Conservation (phyloP, 2,113 vertebrate genomes). For the Malurus alboscapulatus region DNA sequence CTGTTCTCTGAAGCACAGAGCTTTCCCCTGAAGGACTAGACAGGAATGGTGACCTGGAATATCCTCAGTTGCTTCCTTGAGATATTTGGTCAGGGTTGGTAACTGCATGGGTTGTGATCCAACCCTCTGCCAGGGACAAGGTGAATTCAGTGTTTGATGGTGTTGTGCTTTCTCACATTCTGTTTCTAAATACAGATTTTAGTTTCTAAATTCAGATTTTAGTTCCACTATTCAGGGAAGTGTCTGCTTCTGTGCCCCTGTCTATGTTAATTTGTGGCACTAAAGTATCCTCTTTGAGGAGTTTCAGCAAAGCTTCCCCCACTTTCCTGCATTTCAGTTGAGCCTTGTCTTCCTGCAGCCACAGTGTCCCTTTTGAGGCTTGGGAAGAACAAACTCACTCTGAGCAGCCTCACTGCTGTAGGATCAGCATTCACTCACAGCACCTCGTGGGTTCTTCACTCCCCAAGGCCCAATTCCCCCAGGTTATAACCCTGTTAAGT, state of each 20-base stretch:
- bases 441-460: neutral
- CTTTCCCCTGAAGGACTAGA: neutral
- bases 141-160: neutral
- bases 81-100: neutral
- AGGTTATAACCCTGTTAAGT: neutral
- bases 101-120: neutral
- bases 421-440: neutral
- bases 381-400: neutral
- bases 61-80: neutral
- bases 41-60: neutral
- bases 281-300: neutral
- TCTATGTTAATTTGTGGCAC: neutral
- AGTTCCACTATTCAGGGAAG: neutral
- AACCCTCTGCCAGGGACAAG: neutral
- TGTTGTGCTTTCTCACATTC: neutral
- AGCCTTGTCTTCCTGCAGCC: neutral
- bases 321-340: neutral
- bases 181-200: neutral
- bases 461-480: neutral
- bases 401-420: neutral
- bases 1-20: too few species aligned
- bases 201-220: neutral
- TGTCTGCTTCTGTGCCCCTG: accelerated
- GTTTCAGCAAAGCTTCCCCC: neutral
- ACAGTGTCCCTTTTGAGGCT: neutral